A percentile compares a stretch with the other conserved stretches of the same genome.
phyloP scores from a whole-genome alignment of 2,113 vertebrate species.

The Epinephelus moara region DNA sequence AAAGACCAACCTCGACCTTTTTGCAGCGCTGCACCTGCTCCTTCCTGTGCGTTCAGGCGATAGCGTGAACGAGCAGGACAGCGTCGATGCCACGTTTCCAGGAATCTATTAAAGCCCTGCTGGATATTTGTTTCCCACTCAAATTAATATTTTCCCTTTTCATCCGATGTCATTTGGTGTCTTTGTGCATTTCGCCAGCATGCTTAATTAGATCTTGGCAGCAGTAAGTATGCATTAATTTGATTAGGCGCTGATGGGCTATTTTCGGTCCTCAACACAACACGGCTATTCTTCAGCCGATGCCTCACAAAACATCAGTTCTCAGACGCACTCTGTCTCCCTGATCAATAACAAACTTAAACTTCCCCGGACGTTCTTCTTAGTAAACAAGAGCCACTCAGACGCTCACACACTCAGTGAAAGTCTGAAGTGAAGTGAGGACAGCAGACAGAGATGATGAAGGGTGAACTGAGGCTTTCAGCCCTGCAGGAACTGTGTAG shows the following conservation, averaged over 20 bases:
- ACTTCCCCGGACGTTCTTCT: conserved; percentile 57
- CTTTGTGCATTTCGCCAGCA: conserved; percentile 57
- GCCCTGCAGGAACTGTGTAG: conserved; percentile 16
- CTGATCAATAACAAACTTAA: conserved; percentile 72
- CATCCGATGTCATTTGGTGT: conserved; percentile 59
- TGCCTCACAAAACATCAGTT: conserved; percentile 55
- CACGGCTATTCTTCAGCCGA: conserved; percentile 51
- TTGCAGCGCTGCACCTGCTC: conserved; percentile 60
- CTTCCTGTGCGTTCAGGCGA: conserved; percentile 43
- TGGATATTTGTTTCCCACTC: conserved; percentile 63
- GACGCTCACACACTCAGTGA: conserved; percentile 39
- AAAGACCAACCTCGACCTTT: conserved; percentile 72
- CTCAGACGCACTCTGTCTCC: conserved; percentile 62
- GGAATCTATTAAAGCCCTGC: conserved; percentile 52
- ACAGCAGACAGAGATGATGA: conserved; percentile 46
- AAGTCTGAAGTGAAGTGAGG: conserved; percentile 47
- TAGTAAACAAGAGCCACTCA: conserved; percentile 71
- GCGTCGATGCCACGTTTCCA: conserved; percentile 32
- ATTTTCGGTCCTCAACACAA: conserved; percentile 67
- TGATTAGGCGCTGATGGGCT: conserved; percentile 71
- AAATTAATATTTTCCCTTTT: conserved; percentile 65
- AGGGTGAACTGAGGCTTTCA: conserved; percentile 23
- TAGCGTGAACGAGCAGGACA: conserved; percentile 37
- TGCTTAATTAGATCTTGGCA: conserved; percentile 63
- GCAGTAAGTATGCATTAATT: conserved; percentile 63